phyloP scores from a whole-genome alignment of 1,140 invertebrate genomes.

The Plutomurus gul region DNA sequence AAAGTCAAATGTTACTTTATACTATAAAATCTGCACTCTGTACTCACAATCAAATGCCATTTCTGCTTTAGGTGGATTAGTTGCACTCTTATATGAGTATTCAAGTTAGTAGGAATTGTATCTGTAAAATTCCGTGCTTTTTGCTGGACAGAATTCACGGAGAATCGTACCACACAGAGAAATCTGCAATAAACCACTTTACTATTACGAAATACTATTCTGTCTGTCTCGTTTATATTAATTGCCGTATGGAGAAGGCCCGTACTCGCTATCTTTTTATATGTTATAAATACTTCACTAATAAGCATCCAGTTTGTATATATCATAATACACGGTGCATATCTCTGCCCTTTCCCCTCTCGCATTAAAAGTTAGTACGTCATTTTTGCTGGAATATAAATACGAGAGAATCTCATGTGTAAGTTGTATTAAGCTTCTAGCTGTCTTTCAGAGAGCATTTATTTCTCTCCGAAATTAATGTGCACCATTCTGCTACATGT shows the following conservation, averaged over 20 bases:
- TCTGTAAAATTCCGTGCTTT: no score
- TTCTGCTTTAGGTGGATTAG: background rate
- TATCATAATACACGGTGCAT: no score
- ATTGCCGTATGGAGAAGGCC: no score
- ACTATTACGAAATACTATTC: no score
- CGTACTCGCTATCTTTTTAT: no score
- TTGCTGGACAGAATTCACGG: no score
- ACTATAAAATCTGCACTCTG: background rate
- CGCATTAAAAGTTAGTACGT: background rate
- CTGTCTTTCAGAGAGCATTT: background rate
- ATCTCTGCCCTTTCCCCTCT: background rate
- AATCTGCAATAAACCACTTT: no score
- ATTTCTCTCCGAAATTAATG: background rate
- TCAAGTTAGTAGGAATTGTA: no score
- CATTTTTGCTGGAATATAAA: background rate
- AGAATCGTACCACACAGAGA: no score
- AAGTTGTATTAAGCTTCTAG: background rate
- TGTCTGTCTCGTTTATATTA: no score
- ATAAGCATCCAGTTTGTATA: no score
- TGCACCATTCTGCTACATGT: background rate
- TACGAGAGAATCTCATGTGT: background rate
- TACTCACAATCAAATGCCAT: background rate
- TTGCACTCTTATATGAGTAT: background rate
- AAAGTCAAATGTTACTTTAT: background rate
- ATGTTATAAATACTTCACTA: no score